Percentiles rank a stretch among this genome's conserved stretches.
phyloP scores from a whole-genome alignment of 1,140 invertebrate species.

The Oncopeltus fasciatus region DNA sequence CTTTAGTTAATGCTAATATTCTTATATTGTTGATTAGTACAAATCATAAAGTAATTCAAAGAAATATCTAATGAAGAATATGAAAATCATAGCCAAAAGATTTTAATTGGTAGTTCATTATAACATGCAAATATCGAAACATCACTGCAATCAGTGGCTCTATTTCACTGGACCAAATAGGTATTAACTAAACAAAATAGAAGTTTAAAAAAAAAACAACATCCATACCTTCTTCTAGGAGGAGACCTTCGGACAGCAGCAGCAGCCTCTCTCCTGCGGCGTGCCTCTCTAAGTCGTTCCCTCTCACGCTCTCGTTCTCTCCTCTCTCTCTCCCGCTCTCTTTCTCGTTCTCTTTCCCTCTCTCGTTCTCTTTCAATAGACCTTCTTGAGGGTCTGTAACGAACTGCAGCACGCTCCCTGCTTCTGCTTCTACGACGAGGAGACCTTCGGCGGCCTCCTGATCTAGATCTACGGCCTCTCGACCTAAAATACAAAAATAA shows the following conservation, averaged over 20 bases:
- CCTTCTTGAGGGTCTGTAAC: constrained; percentile 27
- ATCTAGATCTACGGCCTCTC: constrained; percentile 21
- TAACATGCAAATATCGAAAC: no score
- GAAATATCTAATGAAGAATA: no score
- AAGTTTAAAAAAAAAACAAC: neutral
- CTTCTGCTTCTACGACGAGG: constrained; percentile 28
- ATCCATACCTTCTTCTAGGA: neutral
- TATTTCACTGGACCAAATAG: no score
- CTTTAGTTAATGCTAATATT: no score
- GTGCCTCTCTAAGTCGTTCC: constrained; percentile 6
- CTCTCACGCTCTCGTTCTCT: constrained; percentile 15
- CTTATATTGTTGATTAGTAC: no score
- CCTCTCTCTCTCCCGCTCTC: constrained; percentile 18
- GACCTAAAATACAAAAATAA: constrained; percentile 14
- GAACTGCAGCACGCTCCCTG: constrained; percentile 28
- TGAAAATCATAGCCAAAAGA: no score
- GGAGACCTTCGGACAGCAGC: neutral
- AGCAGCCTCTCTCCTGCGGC: constrained; percentile 6
- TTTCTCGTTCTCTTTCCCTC: constrained; percentile 24
- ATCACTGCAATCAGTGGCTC: no score
- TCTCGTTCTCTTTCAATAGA: constrained; percentile 24
- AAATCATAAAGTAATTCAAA: no score
- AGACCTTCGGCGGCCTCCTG: neutral
- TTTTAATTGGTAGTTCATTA: no score
- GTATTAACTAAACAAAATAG: no score